Evolutionary conservation across 2,113 vertebrate genomes (phyloP), one percentile per base, ranked within the genome.

Genomic region (Pseudois nayaur): DNA sequence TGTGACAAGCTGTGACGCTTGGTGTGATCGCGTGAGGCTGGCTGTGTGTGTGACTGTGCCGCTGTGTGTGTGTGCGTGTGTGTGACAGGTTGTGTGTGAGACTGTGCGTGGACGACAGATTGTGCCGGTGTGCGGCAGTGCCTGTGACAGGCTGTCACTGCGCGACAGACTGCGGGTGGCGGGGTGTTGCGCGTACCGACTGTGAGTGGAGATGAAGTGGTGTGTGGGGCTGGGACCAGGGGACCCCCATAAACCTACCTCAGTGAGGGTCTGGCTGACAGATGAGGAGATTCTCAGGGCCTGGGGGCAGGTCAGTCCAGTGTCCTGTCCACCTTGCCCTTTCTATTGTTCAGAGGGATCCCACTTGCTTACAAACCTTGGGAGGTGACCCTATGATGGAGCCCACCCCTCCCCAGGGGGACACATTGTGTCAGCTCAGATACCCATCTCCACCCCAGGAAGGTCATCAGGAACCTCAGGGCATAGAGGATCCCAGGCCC

Each of bases 101-200:
- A 98, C 98, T 98, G 95, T 98, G 96, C 96, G 94, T 97, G 97
- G 98, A 97, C 96, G 98, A 98, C 98, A 98, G 98, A 98, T 98
- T 98, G 98, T 98, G 97, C 97, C 97, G 98, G 98, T 98, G 98
- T 97, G 96, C 95, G 91, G 98, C 97, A 36, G 95, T 97, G 98
- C 96, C 97, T 97, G 95, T 98, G 98, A 98, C 98, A 98, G 96
- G 96, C 98, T 98, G 97, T 98, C 97, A 97, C 95, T 86, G 71
- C 45, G 91, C 95, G 97, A 98, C 98, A 98, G 98, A 98, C 98
- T 98, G 97, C 94, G 97, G 97, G 97, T 98, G 98, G 97, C 90
- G 96, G 98, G 97, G 98, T 98, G 98, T 97, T 96, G 97, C 87
- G 33, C 95, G 97, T 95, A 94, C 74, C 50, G 98, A 97, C 96